Evolutionary conservation across 2,888 invertebrate species (phyloP), one percentile per base, ranked within the genome.

Genomic region (Andrena hattorfiana): DNA sequence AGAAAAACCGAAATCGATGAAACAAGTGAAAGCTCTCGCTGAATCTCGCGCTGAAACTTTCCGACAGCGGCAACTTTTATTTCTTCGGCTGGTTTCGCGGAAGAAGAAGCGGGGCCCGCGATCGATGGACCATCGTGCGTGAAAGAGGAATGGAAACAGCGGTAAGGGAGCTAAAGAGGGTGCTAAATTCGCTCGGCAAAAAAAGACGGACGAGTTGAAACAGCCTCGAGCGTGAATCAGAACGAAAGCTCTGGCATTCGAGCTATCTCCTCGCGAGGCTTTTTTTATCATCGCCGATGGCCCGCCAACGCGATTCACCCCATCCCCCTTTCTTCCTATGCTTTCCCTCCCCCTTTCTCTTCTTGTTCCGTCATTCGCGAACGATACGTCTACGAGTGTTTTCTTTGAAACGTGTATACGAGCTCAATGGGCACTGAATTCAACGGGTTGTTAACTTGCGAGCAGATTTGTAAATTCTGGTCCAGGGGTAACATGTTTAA

Each of bases 111-210:
- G 66, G 68, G 70, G 23, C 64, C 42, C 49, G 70, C 59, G 83
- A 82, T 77, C 73, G 73, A 77, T 68, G 72, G 32, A 60, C 71
- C 75, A 63, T 48, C 66, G 70, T 62, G 72, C 59, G 71, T 64
- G 75, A 71, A 64, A 13, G 10, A 35, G 30, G 70, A 51, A 54
- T n/a, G 71, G 51, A 35, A n/a, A 49, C 54, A 51, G 51, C 68
- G 49, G 75, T 60, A 69, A 72, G 72, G 63, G 73, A 77, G 73
- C 77, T 76, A 70, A 83, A 83, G 78, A 75, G 84, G 63, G 83
- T 78, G 83, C 66, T 78, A 79, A 84, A 84, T 79, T 84, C 75
- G 60, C 51, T 42, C 10, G 13, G 42, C 60, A 10, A 59, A 63
- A 42, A 74, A 77, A 66, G 59, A 56, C 42, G 49, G 13, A 16